Base-by-base conservation (phyloP, 2,797 vertebrate genomes). In the Psittacula echo region DNA sequence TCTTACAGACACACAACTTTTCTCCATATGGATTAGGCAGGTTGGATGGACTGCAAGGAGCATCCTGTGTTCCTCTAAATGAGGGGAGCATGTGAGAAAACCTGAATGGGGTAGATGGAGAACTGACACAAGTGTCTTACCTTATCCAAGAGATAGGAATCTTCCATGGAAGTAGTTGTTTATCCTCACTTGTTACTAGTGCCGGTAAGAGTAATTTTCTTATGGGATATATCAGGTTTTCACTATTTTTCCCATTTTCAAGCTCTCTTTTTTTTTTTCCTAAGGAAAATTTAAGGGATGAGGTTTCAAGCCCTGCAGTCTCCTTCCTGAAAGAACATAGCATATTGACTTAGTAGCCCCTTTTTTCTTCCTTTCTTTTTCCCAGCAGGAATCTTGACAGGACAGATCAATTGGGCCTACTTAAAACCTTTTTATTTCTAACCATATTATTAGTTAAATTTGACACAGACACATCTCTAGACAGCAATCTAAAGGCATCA, bases 341-440 rank as follows among this genome's bases (percentile, higher is more conserved):
- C 21, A 9, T 53, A 62, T 92, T 88, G 54, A 92, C 12, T 77
- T 41, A 58, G 15, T 68, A 72, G 10, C 7, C 13, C 2, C 66
- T 73, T 82, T 67, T 47, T 75, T 39, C 27, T 77, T 84, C 81
- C 71, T 87, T 72, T 37, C 8, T 67, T 51, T 77, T 62, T 34
- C 21, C 66, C 61, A 3, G 32, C 76, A 58, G 50, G 32, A 76
- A 62, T 79, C 71, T 79, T 89, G 81, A 85, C 75, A 93, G 39
- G n/a, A 78, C 32, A 87, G 68, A 95, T 91, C 72, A 92, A 22
- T 66, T 76, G 15, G 37, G 22, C 5, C 72, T 76, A 71, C 75
- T 91, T 91, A 87, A 92, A 93, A 61, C 30, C 13, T 87, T 71
- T 84, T 93, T 80, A 56, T 85, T 87, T 74, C 85, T 77, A 89